Percentiles rank a stretch among this genome's conserved stretches.
These are phyloP conservation scores for Xenopus petersii DNA, from an alignment of 2,797 vertebrate species.

Conservation along the genomic window DNA sequence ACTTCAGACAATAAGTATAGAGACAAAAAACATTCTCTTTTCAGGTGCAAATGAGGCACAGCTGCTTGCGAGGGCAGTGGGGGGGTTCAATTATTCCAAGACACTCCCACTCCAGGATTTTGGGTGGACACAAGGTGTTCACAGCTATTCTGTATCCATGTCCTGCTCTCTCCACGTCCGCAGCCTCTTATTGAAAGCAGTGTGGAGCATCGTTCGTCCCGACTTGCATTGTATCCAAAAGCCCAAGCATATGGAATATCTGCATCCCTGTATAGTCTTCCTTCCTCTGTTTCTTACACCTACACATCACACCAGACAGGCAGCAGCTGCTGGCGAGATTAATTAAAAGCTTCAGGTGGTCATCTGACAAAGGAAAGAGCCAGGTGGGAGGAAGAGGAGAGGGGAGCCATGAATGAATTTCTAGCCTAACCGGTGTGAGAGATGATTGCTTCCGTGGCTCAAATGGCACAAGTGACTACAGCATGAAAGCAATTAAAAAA, in stretches of 20 bases:
- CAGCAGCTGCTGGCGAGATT: conserved; percentile 47
- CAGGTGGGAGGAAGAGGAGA: conserved; percentile 16
- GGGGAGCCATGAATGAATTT: conserved; percentile 35
- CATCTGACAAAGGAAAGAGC: conserved; percentile 36
- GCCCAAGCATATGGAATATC: conserved; percentile 35
- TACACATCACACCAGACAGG: conserved; percentile 46
- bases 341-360: conserved; percentile 50
- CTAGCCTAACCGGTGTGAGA: conserved; percentile 33
- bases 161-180: conserved; percentile 6
- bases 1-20: conserved; percentile 41
- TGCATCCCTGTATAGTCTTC: conserved; percentile 29
- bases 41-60: conserved; percentile 47
- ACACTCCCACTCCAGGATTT: not conserved
- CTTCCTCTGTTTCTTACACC: conserved; percentile 30
- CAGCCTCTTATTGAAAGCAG: conserved; percentile 12
- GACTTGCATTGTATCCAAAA: conserved; percentile 8
- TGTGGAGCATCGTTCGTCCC: conserved; percentile 18
- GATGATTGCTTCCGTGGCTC: conserved; percentile 45
- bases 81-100: not conserved
- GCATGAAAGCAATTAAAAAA: conserved; percentile 41
- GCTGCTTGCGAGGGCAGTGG: conserved; percentile 28
- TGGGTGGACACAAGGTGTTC: conserved; percentile 24
- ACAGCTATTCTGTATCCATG: conserved; percentile 6
- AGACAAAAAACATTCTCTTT: conserved; percentile 34
- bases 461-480: conserved; percentile 45